A percentile compares a stretch with the other conserved stretches of the same genome.
phyloP scores from a whole-genome alignment of 2,113 vertebrate genomes.

The Apistogramma diplotaenia region DNA sequence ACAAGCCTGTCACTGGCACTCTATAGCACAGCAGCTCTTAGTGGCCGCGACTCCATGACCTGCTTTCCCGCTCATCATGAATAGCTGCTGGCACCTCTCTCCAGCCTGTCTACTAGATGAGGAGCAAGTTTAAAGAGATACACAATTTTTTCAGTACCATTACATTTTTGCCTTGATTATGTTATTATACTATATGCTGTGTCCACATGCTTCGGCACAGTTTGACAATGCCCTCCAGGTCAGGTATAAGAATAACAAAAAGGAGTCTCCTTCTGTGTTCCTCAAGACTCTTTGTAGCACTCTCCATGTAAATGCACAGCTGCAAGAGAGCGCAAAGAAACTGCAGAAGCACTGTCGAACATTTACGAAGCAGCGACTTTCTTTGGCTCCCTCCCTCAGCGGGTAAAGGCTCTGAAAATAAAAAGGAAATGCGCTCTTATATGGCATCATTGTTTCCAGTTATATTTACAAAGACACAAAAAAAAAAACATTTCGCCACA shows the following conservation, averaged over 20 bases:
- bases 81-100: conserved; percentile 75
- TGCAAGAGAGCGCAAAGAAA: conserved; percentile 10
- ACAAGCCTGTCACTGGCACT: conserved; percentile 71
- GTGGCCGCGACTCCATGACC: conserved; percentile 77
- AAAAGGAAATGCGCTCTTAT: neutral
- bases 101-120: conserved; percentile 71
- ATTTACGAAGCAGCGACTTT: neutral
- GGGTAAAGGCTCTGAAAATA: neutral
- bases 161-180: conserved; percentile 69
- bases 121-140: conserved; percentile 63
- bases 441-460: neutral
- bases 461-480: neutral
- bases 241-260: conserved; percentile 65
- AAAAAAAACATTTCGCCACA: neutral
- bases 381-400: conserved; percentile 8
- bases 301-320: conserved; percentile 32
- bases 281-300: conserved; percentile 38
- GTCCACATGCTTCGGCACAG: conserved; percentile 49
- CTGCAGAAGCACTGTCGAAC: neutral
- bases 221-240: conserved; percentile 69
- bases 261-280: conserved; percentile 50
- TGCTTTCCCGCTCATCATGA: conserved; percentile 70
- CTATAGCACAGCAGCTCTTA: conserved; percentile 73
- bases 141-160: conserved; percentile 28
- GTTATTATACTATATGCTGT: conserved; percentile 66